Conservation (phyloP, 2,113 vertebrate genomes). For the Alethe diademata region DNA sequence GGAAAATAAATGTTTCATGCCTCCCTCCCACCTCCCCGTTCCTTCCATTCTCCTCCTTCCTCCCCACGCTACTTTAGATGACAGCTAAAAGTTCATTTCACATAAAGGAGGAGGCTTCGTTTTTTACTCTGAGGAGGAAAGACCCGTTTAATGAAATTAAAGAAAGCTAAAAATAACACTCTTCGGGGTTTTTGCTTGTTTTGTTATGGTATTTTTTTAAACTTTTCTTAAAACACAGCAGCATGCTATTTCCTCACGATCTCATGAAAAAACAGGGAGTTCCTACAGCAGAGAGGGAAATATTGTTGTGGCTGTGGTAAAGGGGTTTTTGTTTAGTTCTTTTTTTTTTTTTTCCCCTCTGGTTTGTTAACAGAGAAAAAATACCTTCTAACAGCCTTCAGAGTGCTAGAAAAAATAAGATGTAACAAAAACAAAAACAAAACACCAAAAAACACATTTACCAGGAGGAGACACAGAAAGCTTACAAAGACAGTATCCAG, state of each 20-base stretch:
- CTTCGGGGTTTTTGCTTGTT: neutral
- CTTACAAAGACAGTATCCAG: neutral
- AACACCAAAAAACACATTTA: neutral
- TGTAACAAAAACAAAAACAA: neutral
- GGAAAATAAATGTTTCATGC: neutral
- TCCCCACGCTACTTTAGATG: neutral
- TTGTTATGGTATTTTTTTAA: neutral
- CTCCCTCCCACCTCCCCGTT: rapidly evolving
- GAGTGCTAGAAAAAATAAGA: neutral
- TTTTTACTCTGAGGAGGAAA: neutral
- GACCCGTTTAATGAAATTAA: neutral
- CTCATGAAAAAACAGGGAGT: neutral
- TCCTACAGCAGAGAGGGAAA: neutral
- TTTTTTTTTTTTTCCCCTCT: neutral
- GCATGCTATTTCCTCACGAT: neutral
- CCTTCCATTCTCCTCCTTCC: too few species aligned
- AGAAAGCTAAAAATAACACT: neutral
- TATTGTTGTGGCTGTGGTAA: neutral
- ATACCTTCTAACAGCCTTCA: neutral
- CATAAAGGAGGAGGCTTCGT: neutral
- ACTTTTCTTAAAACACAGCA: neutral
- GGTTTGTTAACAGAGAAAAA: neutral
- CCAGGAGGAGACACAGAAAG: neutral
- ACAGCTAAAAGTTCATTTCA: neutral
- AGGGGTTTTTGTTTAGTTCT: neutral